phyloP scores from a whole-genome alignment of 2,888 invertebrate species.

The Campopleginae sp. region DNA sequence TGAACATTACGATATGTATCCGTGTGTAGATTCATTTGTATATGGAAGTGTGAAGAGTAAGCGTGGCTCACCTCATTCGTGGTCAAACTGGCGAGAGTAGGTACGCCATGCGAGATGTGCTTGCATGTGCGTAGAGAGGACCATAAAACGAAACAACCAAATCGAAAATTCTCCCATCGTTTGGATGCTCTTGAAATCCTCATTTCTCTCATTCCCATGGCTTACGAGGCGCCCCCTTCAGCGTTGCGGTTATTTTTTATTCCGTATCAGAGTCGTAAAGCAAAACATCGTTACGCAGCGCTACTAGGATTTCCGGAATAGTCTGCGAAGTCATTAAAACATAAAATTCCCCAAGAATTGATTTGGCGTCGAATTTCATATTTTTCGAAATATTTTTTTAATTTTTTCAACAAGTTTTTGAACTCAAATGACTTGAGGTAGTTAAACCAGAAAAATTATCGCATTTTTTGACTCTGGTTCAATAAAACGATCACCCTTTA shows the following conservation, averaged over 20 bases:
- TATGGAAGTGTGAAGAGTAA: neutral
- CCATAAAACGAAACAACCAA: conserved; percentile 53
- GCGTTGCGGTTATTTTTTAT: neutral
- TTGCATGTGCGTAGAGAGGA: neutral
- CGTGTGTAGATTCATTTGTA: neutral
- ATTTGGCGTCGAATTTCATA: neutral
- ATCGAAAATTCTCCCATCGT: conserved; percentile 51
- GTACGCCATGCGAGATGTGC: neutral
- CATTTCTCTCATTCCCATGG: conserved; percentile 1
- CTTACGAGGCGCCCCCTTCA: neutral
- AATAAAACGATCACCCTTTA: neutral
- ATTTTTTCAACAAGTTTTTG: neutral
- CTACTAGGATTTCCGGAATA: neutral
- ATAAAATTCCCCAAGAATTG: neutral
- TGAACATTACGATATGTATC: neutral
- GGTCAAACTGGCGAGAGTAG: conserved; percentile 13
- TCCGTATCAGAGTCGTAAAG: conserved; percentile 1
- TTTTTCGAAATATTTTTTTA: neutral
- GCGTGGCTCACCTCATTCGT: conserved; percentile 24
- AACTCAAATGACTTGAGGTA: neutral
- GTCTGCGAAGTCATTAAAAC: neutral
- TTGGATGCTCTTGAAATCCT: conserved; percentile 33
- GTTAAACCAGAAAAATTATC: neutral
- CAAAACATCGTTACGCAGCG: neutral
- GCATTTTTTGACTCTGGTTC: neutral